Conservation (phyloP, 2,797 vertebrate species). For the Acanthurus leucopareius region DNA sequence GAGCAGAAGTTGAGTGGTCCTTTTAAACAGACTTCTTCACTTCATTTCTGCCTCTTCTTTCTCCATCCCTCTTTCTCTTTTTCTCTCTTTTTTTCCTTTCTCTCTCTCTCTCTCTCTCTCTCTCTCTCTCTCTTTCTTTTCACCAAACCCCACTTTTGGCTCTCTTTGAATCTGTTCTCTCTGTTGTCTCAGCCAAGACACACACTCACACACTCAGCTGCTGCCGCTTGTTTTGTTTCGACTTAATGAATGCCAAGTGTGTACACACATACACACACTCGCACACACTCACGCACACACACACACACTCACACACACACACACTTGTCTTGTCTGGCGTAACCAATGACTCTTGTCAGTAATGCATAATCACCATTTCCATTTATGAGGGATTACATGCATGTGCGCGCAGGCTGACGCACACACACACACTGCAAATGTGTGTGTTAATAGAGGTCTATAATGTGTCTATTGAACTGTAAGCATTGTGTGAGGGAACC, state of each 20-base stretch:
- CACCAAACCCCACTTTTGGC: conserved; percentile 76
- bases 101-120: conserved; percentile 10
- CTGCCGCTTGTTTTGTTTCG: conserved; percentile 80
- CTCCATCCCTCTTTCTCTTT: conserved; percentile 3
- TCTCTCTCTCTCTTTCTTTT: conserved; percentile 23
- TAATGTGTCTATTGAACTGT: conserved; percentile 74
- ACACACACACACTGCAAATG: conserved; percentile 31
- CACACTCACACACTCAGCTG: conserved; percentile 80
- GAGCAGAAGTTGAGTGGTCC: conserved; percentile 65
- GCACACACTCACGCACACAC: conserved; percentile 27
- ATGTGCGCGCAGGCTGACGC: conserved; percentile 29
- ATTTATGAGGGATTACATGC: conserved; percentile 76
- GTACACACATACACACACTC: conserved; percentile 31
- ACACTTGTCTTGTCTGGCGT: conserved; percentile 71
- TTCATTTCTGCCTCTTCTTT: conserved; percentile 45
- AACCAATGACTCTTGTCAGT: conserved; percentile 81
- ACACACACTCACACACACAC: conserved; percentile 40
- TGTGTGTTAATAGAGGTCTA: conserved; percentile 55
- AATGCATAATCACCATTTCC: conserved; percentile 80
- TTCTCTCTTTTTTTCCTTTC: background rate
- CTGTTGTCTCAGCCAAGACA: conserved; percentile 80
- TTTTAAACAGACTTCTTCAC: conserved; percentile 59
- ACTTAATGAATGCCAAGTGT: conserved; percentile 82
- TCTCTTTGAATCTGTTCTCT: conserved; percentile 73
- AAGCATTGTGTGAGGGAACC: conserved; percentile 41